These are phyloP conservation scores for Agelaius tricolor DNA, from an alignment of 2,113 vertebrate genomes.

Conservation along the genomic window DNA sequence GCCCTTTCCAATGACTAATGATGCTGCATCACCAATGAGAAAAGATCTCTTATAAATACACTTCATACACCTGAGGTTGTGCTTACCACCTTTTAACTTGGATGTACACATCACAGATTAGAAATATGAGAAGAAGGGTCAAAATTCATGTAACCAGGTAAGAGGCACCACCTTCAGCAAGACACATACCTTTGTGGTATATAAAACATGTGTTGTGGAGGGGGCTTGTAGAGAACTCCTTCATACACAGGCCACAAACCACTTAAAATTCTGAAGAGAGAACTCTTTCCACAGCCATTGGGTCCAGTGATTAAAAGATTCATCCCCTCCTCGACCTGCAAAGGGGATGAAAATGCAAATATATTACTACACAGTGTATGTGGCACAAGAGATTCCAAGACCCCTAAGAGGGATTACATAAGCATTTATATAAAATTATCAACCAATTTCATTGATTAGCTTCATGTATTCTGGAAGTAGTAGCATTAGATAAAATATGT, in stretches of 20 bases:
- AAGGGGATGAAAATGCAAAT: slow-evolving; percentile 23
- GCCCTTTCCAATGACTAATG: not conserved
- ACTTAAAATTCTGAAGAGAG: slow-evolving; percentile 95
- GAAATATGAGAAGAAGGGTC: not conserved
- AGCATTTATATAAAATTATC: not conserved
- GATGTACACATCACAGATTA: not conserved
- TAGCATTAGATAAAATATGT: not conserved
- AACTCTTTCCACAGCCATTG: slow-evolving; percentile 98
- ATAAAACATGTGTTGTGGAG: slow-evolving; percentile 97
- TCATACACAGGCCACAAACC: slow-evolving; percentile 96
- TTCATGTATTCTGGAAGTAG: not conserved
- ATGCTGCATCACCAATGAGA: not conserved
- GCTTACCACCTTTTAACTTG: not conserved
- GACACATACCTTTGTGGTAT: slow-evolving; percentile 93
- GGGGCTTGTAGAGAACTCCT: slow-evolving; percentile 90
- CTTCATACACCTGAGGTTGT: not conserved
- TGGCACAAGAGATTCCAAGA: not conserved
- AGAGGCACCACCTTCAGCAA: not conserved
- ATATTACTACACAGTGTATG: not conserved
- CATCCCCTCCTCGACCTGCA: slow-evolving; percentile 94
- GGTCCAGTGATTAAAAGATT: slow-evolving; percentile 97
- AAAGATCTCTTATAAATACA: not conserved
- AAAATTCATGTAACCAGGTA: not conserved
- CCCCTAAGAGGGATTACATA: not conserved
- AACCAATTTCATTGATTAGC: not conserved